These are phyloP conservation scores for Epizoanthus fatuus DNA, from an alignment of 92 coral and sea anemone genomes.

Conservation along the genomic window DNA sequence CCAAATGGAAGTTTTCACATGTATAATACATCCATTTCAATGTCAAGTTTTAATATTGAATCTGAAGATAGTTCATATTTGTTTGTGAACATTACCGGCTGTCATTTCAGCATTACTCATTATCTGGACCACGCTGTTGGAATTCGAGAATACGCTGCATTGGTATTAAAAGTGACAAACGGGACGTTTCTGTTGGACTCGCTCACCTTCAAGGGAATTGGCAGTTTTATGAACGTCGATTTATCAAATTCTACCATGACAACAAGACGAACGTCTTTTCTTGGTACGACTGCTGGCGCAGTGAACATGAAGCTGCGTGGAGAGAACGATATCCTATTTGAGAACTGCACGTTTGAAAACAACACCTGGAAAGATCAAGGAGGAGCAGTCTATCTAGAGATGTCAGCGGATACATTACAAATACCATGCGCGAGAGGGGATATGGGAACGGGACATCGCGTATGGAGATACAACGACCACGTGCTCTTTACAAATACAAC, in stretches of 20 bases:
- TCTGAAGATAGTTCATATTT: background rate
- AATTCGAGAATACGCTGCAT: background rate
- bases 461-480: slow-evolving; percentile 30
- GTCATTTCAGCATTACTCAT: background rate
- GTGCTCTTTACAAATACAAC: slow-evolving; percentile 2
- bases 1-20: background rate
- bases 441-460: background rate
- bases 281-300: slow-evolving; percentile 2
- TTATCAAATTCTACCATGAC: background rate
- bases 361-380: background rate
- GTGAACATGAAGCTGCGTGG: background rate
- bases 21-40: background rate
- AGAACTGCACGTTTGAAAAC: slow-evolving; percentile 21
- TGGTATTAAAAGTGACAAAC: background rate
- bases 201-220: background rate
- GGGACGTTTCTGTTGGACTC: background rate
- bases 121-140: too few relatives aligned
- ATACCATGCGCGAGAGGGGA: background rate
- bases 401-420: background rate
- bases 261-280: background rate
- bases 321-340: slow-evolving; percentile 1
- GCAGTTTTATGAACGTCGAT: background rate
- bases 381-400: background rate
- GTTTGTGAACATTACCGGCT: background rate
- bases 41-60: background rate